Evolutionary conservation across 2,113 vertebrate genomes (phyloP).

Genomic region (Equus quagga): DNA sequence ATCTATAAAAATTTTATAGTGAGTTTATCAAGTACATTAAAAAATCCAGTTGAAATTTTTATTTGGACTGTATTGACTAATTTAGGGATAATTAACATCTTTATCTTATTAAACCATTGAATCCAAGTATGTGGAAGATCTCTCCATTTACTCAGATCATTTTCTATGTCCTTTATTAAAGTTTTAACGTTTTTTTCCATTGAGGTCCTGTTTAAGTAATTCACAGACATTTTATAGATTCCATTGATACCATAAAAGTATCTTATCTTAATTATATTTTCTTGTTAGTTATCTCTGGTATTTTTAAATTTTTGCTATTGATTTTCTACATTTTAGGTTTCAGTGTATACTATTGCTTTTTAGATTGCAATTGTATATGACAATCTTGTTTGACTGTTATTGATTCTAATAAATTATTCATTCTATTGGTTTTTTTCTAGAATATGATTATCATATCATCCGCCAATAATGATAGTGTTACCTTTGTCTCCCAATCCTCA

Average conservation of each 20-base stretch:
- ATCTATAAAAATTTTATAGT: neutral
- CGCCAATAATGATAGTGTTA: neutral
- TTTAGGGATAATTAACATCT: neutral
- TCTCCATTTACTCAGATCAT: neutral
- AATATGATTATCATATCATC: neutral
- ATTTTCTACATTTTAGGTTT: neutral
- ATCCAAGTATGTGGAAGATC: neutral
- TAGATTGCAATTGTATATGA: neutral
- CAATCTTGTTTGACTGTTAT: neutral
- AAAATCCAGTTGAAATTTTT: neutral
- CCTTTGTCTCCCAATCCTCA: neutral
- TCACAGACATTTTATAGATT: neutral
- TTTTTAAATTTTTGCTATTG: neutral
- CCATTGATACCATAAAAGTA: neutral
- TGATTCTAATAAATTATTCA: neutral
- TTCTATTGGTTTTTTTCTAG: neutral
- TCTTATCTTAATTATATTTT: neutral
- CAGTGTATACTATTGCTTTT: neutral
- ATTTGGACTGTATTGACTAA: neutral
- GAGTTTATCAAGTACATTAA: neutral
- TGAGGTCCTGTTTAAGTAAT: neutral
- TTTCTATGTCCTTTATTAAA: neutral
- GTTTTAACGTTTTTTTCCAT: neutral
- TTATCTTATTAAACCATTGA: neutral
- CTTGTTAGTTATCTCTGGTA: neutral